Evolutionary conservation across 1,140 invertebrate species (phyloP), one percentile per base, ranked within the genome.

Genomic region (Diprion similis): DNA sequence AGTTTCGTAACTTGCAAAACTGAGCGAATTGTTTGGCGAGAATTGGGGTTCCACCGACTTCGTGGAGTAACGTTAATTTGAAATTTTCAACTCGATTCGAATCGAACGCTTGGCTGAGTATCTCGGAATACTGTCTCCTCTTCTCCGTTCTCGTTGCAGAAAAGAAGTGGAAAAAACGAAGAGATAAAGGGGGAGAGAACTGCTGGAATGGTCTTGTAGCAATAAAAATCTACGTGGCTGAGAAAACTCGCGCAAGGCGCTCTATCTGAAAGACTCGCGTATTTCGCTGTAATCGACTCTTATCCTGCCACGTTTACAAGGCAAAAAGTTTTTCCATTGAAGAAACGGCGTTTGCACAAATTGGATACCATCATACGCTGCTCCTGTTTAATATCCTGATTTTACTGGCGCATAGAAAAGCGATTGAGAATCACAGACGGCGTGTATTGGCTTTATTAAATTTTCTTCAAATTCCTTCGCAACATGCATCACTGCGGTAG

Each of bases 301-400:
- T 8, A 59, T 59, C 51, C 51, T 59, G 51, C 51, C 51, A 37
- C 24, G 51, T 59, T 59, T 59, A 59, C 51, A 59, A 6, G 51
- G 51, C 51, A 59, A 59, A 59, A 59, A 59, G 51, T 59, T 59
- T 59, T 59, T 59, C 51, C 51, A 59, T 59, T 59, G 51, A 59
- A 59, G n/a, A 59, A 15, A 59, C 11, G 51, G 51, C 51, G 9
- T 59, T 59, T 17, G 51, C 51, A 9, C 51, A 59, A 59, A 59
- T 59, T 59, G 51, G 51, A 59, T 4, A 13, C 51, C 51, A 9
- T 59, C 9, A 9, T 59, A 59, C 51, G 51, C 51, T 17, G 51
- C 51, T 59, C 8, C 9, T 59, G 51, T 0, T 59, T 59, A 59
- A 59, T 59, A 17, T 17, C n/a, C 9, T 37, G 24, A 37, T 37